Evolutionary conservation across 2,888 invertebrate species (phyloP).

Genomic region (Hirtodrosophila alboralis): DNA sequence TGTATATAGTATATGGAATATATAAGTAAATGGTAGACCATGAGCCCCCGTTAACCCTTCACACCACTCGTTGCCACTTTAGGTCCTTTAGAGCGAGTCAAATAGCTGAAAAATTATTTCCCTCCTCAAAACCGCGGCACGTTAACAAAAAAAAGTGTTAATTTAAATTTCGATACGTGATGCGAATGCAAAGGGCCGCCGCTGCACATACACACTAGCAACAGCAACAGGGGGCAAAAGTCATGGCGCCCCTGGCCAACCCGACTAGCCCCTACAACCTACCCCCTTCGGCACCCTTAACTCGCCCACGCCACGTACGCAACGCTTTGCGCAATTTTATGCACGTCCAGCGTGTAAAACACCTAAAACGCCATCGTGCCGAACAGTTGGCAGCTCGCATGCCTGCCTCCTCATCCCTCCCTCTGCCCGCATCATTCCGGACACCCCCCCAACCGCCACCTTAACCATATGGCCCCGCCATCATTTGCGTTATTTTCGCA

Average conservation of each 20-base stretch:
- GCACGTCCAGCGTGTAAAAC: slow-evolving; percentile 80
- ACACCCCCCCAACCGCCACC: background rate
- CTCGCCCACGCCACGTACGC: slow-evolving; percentile 58
- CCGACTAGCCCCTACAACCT: slow-evolving; percentile 9
- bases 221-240: slow-evolving; percentile 14
- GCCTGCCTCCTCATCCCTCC: background rate
- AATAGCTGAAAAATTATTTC: slow-evolving; percentile 49
- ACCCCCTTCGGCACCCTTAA: slow-evolving; percentile 13
- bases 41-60: no score
- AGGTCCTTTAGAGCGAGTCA: slow-evolving; percentile 18
- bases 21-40: slow-evolving; percentile 27
- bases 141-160: slow-evolving; percentile 81
- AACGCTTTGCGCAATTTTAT: slow-evolving; percentile 73
- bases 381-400: slow-evolving; percentile 27
- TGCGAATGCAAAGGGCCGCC: slow-evolving; percentile 64
- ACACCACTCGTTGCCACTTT: slow-evolving; percentile 7
- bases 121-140: slow-evolving; percentile 72
- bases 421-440: background rate
- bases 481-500: slow-evolving; percentile 49
- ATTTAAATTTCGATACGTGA: slow-evolving; percentile 82
- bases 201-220: slow-evolving; percentile 13
- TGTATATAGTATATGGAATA: slow-evolving; percentile 10
- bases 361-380: slow-evolving; percentile 70
- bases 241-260: background rate
- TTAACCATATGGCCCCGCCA: slow-evolving; percentile 10